These are phyloP conservation scores for Platyscapa corneri DNA, from an alignment of 1,140 invertebrate species.

Conservation along the genomic window DNA sequence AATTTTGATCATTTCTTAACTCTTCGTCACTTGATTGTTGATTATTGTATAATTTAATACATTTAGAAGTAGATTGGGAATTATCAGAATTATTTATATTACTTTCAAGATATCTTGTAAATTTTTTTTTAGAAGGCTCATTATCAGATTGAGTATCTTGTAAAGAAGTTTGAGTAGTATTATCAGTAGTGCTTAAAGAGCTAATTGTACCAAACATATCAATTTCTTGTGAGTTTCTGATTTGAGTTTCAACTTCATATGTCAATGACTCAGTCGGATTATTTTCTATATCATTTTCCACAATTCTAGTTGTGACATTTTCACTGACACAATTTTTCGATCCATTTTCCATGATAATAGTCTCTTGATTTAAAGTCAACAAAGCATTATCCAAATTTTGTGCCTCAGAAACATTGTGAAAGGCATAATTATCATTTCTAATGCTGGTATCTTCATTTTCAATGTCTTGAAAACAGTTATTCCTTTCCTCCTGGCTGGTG, in stretches of 20 bases:
- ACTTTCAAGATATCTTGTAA: conserved; percentile 45
- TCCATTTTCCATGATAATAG: conserved; percentile 42
- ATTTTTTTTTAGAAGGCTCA: conserved; percentile 44
- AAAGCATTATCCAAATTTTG: conserved; percentile 57
- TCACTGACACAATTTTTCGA: conserved; percentile 1
- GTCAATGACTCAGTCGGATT: conserved; percentile 34
- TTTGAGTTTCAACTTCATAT: conserved; percentile 31
- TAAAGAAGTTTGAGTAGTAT: conserved; percentile 49
- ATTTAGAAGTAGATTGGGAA: conserved; percentile 18
- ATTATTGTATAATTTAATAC: conserved; percentile 20
- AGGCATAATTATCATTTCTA: conserved; percentile 54
- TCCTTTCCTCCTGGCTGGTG: conserved; percentile 54
- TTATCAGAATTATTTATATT: conserved; percentile 40
- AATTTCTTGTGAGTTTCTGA: not conserved
- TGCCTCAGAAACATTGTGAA: conserved; percentile 50
- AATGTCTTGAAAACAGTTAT: conserved; percentile 50
- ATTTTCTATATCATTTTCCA: conserved; percentile 48
- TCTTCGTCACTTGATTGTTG: conserved; percentile 19
- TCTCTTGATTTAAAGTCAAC: conserved; percentile 42
- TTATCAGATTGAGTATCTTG: conserved; percentile 41
- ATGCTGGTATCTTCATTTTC: conserved; percentile 52
- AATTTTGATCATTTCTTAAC: conserved; percentile 21
- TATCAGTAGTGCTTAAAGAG: conserved; percentile 34
- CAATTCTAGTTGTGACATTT: conserved; percentile 18
- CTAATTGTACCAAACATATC: not conserved